These are phyloP conservation scores for Hemibagrus guttatus DNA, from an alignment of 2,797 vertebrate species.

Conservation along the genomic window DNA sequence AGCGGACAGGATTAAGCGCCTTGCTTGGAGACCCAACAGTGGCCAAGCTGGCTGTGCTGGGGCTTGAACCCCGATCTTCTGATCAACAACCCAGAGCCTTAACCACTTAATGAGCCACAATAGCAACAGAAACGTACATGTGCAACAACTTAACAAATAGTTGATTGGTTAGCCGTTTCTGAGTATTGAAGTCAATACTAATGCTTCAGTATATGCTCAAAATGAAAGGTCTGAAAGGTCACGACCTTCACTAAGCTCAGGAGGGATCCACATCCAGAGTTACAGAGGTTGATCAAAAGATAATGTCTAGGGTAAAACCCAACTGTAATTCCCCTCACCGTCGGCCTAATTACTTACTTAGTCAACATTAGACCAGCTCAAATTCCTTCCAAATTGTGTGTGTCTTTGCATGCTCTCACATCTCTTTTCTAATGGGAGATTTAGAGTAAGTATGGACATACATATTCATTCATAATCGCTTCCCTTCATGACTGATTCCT, in stretches of 20 bases:
- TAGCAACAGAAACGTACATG: not conserved
- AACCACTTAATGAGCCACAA: no score
- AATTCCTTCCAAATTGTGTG: slow-evolving; percentile 59
- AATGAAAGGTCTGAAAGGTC: slow-evolving; percentile 17
- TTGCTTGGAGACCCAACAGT: no score
- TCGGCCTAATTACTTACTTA: slow-evolving; percentile 43
- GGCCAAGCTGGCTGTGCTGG: no score
- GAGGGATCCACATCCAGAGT: slow-evolving; percentile 4
- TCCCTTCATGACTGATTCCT: slow-evolving; percentile 34
- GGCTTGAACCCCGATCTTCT: no score
- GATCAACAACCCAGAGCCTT: no score
- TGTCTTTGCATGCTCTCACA: slow-evolving; percentile 19
- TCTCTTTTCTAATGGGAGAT: slow-evolving; percentile 41
- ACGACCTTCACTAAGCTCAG: not conserved
- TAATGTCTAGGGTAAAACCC: slow-evolving; percentile 52
- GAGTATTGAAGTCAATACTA: not conserved
- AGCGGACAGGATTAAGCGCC: no score
- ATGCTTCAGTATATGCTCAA: slow-evolving; percentile 7
- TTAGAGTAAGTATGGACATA: slow-evolving; percentile 51
- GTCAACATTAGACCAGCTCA: slow-evolving; percentile 66
- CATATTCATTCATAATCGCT: slow-evolving; percentile 55
- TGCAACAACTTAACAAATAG: not conserved
- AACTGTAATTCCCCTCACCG: slow-evolving; percentile 48
- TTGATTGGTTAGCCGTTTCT: not conserved
- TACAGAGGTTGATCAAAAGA: slow-evolving; percentile 60